phyloP scores from a whole-genome alignment of 2,888 invertebrate species.

The Strigamia transsilvanica region DNA sequence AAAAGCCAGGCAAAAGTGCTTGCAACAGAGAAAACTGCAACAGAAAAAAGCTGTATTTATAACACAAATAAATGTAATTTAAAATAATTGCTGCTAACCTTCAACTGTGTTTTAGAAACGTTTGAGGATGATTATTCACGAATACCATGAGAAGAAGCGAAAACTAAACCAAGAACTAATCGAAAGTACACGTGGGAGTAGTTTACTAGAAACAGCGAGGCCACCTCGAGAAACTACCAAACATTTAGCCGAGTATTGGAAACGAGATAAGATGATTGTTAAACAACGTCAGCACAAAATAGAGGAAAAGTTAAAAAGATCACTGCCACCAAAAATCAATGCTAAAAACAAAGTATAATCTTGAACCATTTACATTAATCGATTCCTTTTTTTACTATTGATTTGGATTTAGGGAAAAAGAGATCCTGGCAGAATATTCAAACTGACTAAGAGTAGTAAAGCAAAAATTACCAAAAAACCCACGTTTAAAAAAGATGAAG shows the following conservation, averaged over 20 bases:
- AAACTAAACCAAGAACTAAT: not conserved
- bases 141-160: not conserved
- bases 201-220: not conserved
- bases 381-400: too few species aligned
- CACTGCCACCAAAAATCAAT: not conserved
- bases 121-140: not conserved
- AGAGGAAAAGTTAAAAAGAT: not conserved
- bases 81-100: not conserved
- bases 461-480: not conserved
- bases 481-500: not conserved
- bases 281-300: not conserved
- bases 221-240: not conserved
- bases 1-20: not conserved
- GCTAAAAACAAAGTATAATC: not conserved
- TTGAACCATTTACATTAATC: too few species aligned
- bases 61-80: not conserved
- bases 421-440: not conserved
- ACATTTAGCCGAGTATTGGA: not conserved
- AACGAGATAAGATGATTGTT: not conserved
- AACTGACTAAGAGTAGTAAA: not conserved
- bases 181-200: not conserved
- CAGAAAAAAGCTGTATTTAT: not conserved
- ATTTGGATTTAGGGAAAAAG: not conserved
- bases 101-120: not conserved
- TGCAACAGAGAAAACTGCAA: not conserved